A percentile compares a stretch with the other conserved stretches of the same genome.
Evolutionary conservation across 2,113 vertebrate genomes (phyloP).

Genomic region (Corydoras maculifer): DNA sequence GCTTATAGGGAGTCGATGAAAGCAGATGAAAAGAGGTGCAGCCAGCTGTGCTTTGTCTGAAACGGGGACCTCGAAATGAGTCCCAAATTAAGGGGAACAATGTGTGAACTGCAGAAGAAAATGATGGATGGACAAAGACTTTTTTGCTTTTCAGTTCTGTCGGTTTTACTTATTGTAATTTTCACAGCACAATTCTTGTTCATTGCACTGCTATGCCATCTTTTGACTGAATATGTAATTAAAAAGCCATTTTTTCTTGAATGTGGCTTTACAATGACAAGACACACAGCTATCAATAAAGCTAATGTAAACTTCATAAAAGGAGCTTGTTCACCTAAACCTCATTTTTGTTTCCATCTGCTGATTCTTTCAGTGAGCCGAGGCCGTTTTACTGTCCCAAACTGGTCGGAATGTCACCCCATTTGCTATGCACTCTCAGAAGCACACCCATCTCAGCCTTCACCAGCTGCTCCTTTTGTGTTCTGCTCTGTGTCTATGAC

Average conservation of each 20-base stretch:
- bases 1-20: background rate
- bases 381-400: slow-evolving; percentile 21
- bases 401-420: slow-evolving; percentile 28
- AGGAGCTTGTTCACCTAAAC: background rate
- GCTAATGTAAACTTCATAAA: too few species aligned
- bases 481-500: slow-evolving; percentile 33
- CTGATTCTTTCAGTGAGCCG: slow-evolving; percentile 26
- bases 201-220: too few species aligned
- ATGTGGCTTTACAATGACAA: too few species aligned
- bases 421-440: slow-evolving; percentile 16
- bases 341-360: slow-evolving; percentile 31
- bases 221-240: too few species aligned
- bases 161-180: too few species aligned
- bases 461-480: slow-evolving; percentile 43
- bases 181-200: too few species aligned
- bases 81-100: background rate
- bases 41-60: background rate
- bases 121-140: too few species aligned
- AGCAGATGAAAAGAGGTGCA: slow-evolving; percentile 1
- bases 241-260: too few species aligned
- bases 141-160: too few species aligned
- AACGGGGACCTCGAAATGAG: background rate
- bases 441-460: slow-evolving; percentile 23
- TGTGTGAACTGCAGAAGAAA: too few species aligned
- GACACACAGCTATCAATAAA: too few species aligned